Percentiles rank a stretch among this genome's conserved stretches.
Conservation (phyloP, 2,888 invertebrate genomes). For the Clitarchus hookeri region DNA sequence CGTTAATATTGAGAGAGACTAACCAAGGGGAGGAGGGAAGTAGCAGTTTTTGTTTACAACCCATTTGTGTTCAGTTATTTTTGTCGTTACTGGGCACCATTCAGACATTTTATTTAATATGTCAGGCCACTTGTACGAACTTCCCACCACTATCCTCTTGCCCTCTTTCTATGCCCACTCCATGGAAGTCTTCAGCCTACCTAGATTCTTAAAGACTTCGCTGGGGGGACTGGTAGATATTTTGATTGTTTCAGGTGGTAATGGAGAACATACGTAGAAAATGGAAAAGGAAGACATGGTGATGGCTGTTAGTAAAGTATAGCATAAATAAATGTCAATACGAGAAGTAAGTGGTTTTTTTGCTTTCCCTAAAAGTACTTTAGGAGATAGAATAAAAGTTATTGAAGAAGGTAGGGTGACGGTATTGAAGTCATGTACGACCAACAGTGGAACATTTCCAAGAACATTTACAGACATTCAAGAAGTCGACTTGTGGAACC, state of each 20-base stretch:
- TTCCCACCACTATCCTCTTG: too few relatives aligned
- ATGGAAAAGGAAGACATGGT: not conserved
- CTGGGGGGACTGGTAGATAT: not conserved
- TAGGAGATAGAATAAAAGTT: conserved; percentile 23
- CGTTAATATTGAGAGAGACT: too few relatives aligned
- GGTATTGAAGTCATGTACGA: not conserved
- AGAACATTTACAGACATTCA: conserved; percentile 22
- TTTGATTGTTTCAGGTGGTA: too few relatives aligned
- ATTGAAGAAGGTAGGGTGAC: not conserved
- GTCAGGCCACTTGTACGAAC: too few relatives aligned
- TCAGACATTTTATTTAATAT: too few relatives aligned
- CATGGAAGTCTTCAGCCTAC: too few relatives aligned
- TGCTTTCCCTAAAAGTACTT: conserved; percentile 30
- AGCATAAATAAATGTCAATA: not conserved
- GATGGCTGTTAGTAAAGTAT: not conserved
- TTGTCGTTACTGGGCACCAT: too few relatives aligned
- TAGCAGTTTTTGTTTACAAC: too few relatives aligned
- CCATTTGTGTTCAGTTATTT: too few relatives aligned
- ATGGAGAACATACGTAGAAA: not conserved
- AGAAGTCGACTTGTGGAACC: conserved; percentile 20
- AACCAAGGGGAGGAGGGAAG: too few relatives aligned
- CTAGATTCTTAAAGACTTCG: conserved; percentile 18
- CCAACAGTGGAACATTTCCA: conserved; percentile 22
- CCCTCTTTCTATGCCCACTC: too few relatives aligned
- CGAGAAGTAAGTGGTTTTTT: not conserved